Percentiles rank a stretch among this genome's conserved stretches.
Evolutionary conservation across 2,888 invertebrate genomes (phyloP).

Genomic region (Mesodorylaimus sp.): DNA sequence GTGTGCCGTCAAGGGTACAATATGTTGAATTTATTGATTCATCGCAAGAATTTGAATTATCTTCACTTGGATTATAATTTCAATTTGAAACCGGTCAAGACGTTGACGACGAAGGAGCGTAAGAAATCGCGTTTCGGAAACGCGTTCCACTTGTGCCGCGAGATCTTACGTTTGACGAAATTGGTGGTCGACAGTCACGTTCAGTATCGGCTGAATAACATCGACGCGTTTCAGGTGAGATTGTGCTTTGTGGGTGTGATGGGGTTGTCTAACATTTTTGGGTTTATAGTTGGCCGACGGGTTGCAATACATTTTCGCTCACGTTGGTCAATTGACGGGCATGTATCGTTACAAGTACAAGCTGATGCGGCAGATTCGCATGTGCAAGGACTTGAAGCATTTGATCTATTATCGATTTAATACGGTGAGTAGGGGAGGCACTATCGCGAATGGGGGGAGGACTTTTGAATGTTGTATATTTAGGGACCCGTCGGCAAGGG

Average conservation of each 20-base stretch:
- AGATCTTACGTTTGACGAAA: conserved; percentile 93
- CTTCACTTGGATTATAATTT: conserved; percentile 99
- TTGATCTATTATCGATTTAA: conserved; percentile 96
- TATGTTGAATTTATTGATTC: conserved; percentile 94
- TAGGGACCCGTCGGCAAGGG: conserved; percentile 53
- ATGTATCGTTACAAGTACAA: conserved; percentile 99
- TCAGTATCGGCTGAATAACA: conserved; percentile 94
- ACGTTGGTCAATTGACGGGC: conserved; percentile 95
- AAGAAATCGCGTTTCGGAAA: conserved; percentile 65
- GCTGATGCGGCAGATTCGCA: conserved; percentile 90
- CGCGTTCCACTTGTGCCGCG: conserved; percentile 95
- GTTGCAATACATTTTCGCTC: conserved; percentile 94
- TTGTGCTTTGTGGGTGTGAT: conserved; percentile 4
- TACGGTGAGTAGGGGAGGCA: conserved; percentile 50
- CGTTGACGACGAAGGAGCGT: conserved; percentile 92
- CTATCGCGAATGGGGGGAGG: too few relatives aligned
- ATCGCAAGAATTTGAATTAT: conserved; percentile 96
- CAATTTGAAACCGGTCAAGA: conserved; percentile 97
- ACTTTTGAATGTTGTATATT: conserved; percentile 5
- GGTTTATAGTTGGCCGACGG: conserved; percentile 71
- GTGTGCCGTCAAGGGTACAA: conserved; percentile 96
- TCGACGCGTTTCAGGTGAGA: conserved; percentile 65
- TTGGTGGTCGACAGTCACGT: conserved; percentile 97
- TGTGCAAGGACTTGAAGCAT: conserved; percentile 99
- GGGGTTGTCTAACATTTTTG: conserved; percentile 9